These are phyloP conservation scores for Tauraco erythrolophus DNA, from an alignment of 2,113 vertebrate species.

Conservation along the genomic window DNA sequence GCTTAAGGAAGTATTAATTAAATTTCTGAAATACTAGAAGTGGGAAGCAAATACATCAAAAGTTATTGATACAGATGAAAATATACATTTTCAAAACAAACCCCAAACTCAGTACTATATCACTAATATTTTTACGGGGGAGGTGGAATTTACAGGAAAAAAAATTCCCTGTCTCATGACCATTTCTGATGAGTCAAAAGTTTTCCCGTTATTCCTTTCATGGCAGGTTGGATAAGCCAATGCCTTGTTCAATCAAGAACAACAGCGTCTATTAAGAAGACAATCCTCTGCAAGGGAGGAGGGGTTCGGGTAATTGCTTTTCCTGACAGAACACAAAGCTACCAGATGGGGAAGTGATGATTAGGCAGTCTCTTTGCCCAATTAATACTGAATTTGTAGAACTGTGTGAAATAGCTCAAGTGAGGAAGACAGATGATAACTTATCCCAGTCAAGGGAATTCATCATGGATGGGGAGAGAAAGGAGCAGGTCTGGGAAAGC, in stretches of 20 bases:
- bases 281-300: background rate
- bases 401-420: background rate
- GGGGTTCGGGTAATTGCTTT: background rate
- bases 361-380: background rate
- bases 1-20: background rate
- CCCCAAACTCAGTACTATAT: background rate
- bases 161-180: background rate
- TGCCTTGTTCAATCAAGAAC: background rate
- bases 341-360: background rate
- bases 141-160: background rate
- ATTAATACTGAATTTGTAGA: slow-evolving; percentile 8
- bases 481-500: background rate
- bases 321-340: background rate
- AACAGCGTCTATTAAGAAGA: background rate
- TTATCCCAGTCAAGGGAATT: background rate
- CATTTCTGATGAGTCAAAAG: background rate
- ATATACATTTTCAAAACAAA: background rate
- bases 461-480: background rate
- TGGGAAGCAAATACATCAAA: background rate
- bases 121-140: background rate
- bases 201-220: background rate
- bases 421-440: background rate
- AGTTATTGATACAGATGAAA: background rate
- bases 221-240: background rate
- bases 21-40: background rate